These are phyloP conservation scores for Philypnodon macrostomus DNA, from an alignment of 2,797 vertebrate species.

Conservation along the genomic window DNA sequence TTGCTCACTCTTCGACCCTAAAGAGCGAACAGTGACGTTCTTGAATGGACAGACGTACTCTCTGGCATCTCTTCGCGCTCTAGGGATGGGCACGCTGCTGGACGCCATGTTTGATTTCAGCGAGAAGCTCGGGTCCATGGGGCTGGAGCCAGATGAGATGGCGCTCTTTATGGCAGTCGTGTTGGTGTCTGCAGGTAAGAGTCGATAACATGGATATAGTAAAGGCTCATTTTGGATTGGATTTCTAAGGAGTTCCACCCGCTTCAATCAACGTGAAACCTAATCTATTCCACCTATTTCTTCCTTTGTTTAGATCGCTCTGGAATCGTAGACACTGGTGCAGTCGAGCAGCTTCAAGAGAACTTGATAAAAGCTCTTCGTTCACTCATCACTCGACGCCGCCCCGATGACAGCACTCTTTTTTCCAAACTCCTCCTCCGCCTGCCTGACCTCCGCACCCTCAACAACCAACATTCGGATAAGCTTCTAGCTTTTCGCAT, in stretches of 20 bases:
- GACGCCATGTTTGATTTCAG: conserved; percentile 84
- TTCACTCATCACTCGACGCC: conserved; percentile 67
- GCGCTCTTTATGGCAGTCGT: conserved; percentile 83
- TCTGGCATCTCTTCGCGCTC: conserved; percentile 69
- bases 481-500: conserved; percentile 82
- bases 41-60: conserved; percentile 80
- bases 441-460: conserved; percentile 79
- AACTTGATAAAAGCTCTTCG: conserved; percentile 77
- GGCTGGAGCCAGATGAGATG: conserved; percentile 81
- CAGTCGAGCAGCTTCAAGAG: conserved; percentile 81
- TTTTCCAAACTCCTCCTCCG: conserved; percentile 80
- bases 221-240: too few relatives aligned
- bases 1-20: conserved; percentile 78
- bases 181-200: conserved; percentile 78
- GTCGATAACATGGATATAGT: too few relatives aligned
- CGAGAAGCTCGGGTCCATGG: conserved; percentile 76
- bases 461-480: conserved; percentile 82
- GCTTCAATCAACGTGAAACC: too few relatives aligned
- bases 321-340: conserved; percentile 73
- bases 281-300: too few relatives aligned
- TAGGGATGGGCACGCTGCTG: conserved; percentile 79
- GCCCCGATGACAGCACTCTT: conserved; percentile 72
- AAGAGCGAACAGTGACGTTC: conserved; percentile 77
- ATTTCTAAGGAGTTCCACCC: too few relatives aligned
- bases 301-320: conserved; percentile 65